Percentiles rank a stretch among this genome's conserved stretches.
These are phyloP conservation scores for Zaprionus camerounensis DNA, from an alignment of 1,140 invertebrate genomes.

Conservation along the genomic window DNA sequence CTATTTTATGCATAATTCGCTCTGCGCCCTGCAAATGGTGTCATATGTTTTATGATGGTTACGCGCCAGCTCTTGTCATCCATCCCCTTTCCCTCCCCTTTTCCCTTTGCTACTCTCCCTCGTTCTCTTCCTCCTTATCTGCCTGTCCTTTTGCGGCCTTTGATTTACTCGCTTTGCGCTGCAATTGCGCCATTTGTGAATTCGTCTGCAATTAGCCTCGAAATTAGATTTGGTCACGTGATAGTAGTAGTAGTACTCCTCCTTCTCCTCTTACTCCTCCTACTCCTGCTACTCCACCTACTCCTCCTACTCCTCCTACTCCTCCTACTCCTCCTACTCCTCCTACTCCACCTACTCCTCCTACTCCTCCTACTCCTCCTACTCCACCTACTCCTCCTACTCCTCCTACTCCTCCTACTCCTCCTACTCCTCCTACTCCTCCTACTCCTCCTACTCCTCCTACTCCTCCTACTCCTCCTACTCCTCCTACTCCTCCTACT, in stretches of 20 bases:
- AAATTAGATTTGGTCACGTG: slow-evolving; percentile 57
- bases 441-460: too few relatives aligned
- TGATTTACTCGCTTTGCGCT: slow-evolving; percentile 27
- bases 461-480: too few relatives aligned
- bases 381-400: too few relatives aligned
- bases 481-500: too few relatives aligned
- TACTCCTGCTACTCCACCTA: too few relatives aligned
- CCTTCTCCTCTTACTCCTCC: not conserved
- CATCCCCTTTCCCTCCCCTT: not conserved
- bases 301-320: not conserved
- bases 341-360: not conserved
- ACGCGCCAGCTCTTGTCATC: not conserved
- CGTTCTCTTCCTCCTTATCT: not conserved
- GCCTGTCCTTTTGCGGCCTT: slow-evolving; percentile 3
- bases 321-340: too few relatives aligned
- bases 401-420: too few relatives aligned
- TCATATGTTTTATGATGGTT: slow-evolving; percentile 72
- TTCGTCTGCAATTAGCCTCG: slow-evolving; percentile 68
- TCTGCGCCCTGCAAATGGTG: slow-evolving; percentile 66
- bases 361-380: too few relatives aligned
- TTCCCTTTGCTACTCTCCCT: not conserved
- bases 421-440: too few relatives aligned
- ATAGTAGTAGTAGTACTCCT: too few relatives aligned
- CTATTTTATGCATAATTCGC: slow-evolving; percentile 75
- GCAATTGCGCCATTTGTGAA: slow-evolving; percentile 54